A percentile compares a stretch with the other conserved stretches of the same genome.
Evolutionary conservation across 64 coral and sea anemone genomes (phyloP).

Genomic region (Dendrophyllia cribrosa): DNA sequence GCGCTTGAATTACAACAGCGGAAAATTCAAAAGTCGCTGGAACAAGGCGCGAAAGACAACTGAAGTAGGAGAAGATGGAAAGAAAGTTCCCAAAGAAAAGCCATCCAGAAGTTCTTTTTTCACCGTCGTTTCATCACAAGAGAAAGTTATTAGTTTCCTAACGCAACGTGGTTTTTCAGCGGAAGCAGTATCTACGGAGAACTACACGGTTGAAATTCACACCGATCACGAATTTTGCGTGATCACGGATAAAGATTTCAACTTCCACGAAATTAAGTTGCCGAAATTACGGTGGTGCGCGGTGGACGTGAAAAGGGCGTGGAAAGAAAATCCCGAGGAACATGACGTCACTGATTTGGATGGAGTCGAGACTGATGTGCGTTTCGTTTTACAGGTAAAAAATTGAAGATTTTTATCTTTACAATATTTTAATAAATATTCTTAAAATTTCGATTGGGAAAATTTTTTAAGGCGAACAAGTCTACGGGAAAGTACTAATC

Average conservation of each 20-base stretch:
- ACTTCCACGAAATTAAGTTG: slow-evolving; percentile 70
- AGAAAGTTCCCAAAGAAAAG: slow-evolving; percentile 51
- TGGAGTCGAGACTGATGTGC: slow-evolving; percentile 83
- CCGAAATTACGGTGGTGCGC: slow-evolving; percentile 84
- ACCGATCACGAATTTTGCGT: slow-evolving; percentile 69
- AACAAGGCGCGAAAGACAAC: neutral
- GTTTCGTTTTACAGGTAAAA: slow-evolving; percentile 62
- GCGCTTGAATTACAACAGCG: neutral
- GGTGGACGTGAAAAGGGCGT: slow-evolving; percentile 82
- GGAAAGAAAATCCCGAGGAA: slow-evolving; percentile 47
- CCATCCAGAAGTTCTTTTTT: slow-evolving; percentile 89
- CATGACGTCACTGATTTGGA: slow-evolving; percentile 60
- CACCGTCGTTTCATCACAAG: slow-evolving; percentile 72
- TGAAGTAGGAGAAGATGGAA: slow-evolving; percentile 6
- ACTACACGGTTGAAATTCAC: slow-evolving; percentile 40
- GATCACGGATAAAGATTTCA: slow-evolving; percentile 55
- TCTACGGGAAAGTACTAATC: too few species aligned
- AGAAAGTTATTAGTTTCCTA: slow-evolving; percentile 66
- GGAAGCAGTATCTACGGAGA: neutral
- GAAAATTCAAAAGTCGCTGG: neutral
- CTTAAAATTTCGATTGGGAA: too few species aligned
- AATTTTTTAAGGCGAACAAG: too few species aligned
- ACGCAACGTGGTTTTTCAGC: slow-evolving; percentile 33
- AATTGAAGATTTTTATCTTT: too few species aligned
- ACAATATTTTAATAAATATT: too few species aligned